A percentile compares a stretch with the other conserved stretches of the same genome.
Evolutionary conservation across 2,113 vertebrate species (phyloP).

Genomic region (Equus przewalskii): DNA sequence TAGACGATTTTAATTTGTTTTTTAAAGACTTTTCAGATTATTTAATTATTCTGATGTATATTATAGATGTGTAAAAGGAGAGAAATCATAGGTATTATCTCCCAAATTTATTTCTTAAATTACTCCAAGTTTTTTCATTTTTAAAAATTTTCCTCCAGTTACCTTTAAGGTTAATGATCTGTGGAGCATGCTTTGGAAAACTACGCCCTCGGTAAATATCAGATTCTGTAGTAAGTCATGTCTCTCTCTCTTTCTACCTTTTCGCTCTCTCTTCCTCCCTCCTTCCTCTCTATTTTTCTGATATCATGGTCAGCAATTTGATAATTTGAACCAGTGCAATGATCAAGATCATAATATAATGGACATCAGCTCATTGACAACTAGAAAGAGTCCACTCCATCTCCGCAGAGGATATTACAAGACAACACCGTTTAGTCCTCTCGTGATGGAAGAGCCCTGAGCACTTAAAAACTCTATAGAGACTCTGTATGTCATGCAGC

Average conservation of each 20-base stretch:
- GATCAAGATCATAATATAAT: background rate
- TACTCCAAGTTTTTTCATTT: background rate
- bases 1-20: background rate
- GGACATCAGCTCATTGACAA: background rate
- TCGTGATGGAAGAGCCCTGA: background rate
- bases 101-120: background rate
- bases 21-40: background rate
- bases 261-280: background rate
- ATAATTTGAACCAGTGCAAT: background rate
- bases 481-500: background rate
- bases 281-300: background rate
- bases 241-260: background rate
- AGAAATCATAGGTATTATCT: background rate
- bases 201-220: background rate
- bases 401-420: background rate
- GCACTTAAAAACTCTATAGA: slow-evolving; percentile 11
- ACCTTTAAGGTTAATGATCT: background rate
- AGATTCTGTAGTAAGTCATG: background rate
- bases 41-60: background rate
- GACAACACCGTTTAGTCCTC: background rate
- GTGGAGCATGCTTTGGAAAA: background rate
- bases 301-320: background rate
- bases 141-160: background rate
- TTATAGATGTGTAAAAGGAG: background rate
- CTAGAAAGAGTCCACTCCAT: background rate